Conservation (phyloP, 1,140 invertebrate genomes). For the Archivesica marissinica region DNA sequence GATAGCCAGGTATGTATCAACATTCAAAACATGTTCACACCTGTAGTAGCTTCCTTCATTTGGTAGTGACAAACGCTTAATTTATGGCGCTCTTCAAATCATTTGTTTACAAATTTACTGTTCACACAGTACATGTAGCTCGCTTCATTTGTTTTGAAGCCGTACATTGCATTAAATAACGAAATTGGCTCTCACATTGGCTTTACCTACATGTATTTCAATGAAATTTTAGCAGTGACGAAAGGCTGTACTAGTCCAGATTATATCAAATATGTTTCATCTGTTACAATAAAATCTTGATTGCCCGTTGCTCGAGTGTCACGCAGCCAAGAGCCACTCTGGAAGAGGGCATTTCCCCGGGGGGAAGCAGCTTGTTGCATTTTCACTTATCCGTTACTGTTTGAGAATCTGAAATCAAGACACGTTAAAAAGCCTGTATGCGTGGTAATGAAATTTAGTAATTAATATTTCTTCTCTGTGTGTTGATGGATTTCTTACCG, state of each 20-base stretch:
- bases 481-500: no score
- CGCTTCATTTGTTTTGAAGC: background rate
- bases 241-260: no score
- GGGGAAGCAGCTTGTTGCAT: background rate
- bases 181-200: background rate
- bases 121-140: no score
- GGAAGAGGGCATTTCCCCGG: background rate
- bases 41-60: background rate
- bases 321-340: background rate
- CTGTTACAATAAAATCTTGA: no score
- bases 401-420: background rate
- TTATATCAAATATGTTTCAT: no score
- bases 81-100: no score
- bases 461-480: background rate
- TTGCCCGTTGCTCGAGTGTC: no score
- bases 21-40: background rate
- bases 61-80: no score
- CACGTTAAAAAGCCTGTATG: background rate
- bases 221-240: no score
- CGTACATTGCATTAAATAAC: no score
- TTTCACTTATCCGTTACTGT: background rate
- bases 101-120: background rate
- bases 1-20: conserved; percentile 64
- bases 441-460: background rate
- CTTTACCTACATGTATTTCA: background rate